A percentile compares a stretch with the other conserved stretches of the same genome.
Conservation (phyloP, 64 coral and sea anemone genomes). For the Stichodactyla helianthus region DNA sequence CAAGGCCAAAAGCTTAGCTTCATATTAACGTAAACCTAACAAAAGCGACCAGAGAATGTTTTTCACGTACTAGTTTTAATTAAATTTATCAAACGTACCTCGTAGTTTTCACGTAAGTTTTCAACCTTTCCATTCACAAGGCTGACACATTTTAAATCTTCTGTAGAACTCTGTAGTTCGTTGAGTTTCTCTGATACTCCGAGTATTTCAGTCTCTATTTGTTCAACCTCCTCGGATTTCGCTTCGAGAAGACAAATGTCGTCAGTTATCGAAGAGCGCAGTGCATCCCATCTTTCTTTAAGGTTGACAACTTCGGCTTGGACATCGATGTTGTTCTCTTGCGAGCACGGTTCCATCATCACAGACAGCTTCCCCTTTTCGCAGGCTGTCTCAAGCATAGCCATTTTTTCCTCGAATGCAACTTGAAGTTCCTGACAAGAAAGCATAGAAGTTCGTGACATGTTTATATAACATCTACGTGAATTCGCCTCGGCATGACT, state of each 20-base stretch:
- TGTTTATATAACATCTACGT: background rate
- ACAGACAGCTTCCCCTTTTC: slow-evolving; percentile 36
- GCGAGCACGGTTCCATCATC: slow-evolving; percentile 32
- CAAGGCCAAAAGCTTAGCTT: background rate
- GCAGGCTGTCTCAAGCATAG: background rate
- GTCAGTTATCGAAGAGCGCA: slow-evolving; percentile 48
- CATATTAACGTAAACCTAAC: background rate
- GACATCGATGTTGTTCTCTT: background rate
- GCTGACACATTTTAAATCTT: slow-evolving; percentile 72
- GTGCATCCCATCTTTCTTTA: slow-evolving; percentile 25
- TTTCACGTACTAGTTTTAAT: background rate
- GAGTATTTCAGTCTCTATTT: slow-evolving; percentile 48
- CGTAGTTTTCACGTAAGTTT: slow-evolving; percentile 73
- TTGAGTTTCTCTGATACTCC: slow-evolving; percentile 54
- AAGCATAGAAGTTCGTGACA: background rate
- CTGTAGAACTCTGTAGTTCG: slow-evolving; percentile 62
- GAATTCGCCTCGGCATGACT: background rate
- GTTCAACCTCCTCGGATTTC: slow-evolving; percentile 43
- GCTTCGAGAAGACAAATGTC: slow-evolving; percentile 19
- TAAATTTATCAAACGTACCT: slow-evolving; percentile 35
- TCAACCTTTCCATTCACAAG: slow-evolving; percentile 38
- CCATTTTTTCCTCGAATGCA: slow-evolving; percentile 13
- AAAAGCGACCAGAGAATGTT: background rate
- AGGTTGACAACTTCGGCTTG: slow-evolving; percentile 15
- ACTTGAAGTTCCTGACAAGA: slow-evolving; percentile 18